Evolutionary conservation across 2,113 vertebrate genomes (phyloP), one percentile per base, ranked within the genome.

Genomic region (Marmota flaviventris): DNA sequence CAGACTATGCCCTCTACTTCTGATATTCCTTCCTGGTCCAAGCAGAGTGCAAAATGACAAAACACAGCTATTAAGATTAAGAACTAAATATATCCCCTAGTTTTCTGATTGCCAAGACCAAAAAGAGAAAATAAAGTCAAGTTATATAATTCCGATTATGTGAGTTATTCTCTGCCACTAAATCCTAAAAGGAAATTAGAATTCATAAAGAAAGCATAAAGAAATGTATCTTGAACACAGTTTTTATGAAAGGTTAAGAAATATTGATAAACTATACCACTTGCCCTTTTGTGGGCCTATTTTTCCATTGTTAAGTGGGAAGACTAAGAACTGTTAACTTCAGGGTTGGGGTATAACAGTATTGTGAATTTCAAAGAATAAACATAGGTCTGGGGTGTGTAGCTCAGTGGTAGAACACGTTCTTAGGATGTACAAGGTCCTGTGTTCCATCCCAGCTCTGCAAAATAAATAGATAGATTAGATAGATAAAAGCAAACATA

Each of bases 101-200:
- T 61, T 93, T 70, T 95, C 87, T 65, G 42, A 84, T 48, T 84
- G 81, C 76, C 88, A 87, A 72, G 42, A 93, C 48, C 48, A 69
- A 85, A 91, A 88, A 90, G 75, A 72, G 29, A 69, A 86, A 85
- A 90, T 79, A 87, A 89, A 88, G 45, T 42, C 72, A 76, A 6
- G 34, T 85, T 88, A 78, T 56, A 37, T 20, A 72, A 91, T 67
- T 82, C 83, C 69, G 53, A 91, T 45, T 61, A 87, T 65, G 56
- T 42, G 45, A 10, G 48, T 61, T 93, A 63, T 93, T 91, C 69
- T 92, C 79, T 89, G 39, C 69, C 16, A 25, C 70, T 51, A 81
- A 89, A 78, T 96, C 91, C 61, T 89, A 82, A 82, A 93, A 76
- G 72, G 69, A 87, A 84, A 34, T 95, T 89, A 63, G 90, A 75